Percentiles rank a stretch among this genome's conserved stretches.
These are phyloP conservation scores for Zaprionus africanus DNA, from an alignment of 1,140 invertebrate genomes.

Conservation along the genomic window DNA sequence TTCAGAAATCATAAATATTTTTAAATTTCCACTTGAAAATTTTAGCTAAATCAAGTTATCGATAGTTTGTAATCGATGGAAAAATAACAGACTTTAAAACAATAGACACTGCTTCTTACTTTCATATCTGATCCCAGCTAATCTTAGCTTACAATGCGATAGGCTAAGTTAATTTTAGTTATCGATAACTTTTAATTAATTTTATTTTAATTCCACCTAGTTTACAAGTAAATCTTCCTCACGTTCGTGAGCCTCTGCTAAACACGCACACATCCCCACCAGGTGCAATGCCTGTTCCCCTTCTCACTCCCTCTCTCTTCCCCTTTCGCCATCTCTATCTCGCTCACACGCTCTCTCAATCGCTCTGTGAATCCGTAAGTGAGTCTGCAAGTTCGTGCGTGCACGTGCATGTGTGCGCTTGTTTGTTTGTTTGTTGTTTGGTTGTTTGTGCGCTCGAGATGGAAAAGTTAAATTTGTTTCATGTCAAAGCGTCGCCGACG, in stretches of 20 bases:
- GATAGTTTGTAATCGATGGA: neutral
- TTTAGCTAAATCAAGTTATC: neutral
- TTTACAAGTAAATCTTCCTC: neutral
- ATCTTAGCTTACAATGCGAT: neutral
- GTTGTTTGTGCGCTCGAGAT: slow-evolving; percentile 65
- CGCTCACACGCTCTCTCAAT: neutral
- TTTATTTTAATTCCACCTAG: too few relatives aligned
- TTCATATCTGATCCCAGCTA: too few relatives aligned
- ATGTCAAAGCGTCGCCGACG: slow-evolving; percentile 75
- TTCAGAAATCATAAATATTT: too few relatives aligned
- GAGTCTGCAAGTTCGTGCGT: slow-evolving; percentile 24
- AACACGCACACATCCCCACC: neutral
- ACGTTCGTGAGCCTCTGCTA: neutral
- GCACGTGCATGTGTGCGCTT: slow-evolving; percentile 15
- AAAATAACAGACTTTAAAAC: neutral
- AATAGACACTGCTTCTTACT: neutral
- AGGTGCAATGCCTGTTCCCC: neutral
- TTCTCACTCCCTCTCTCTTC: neutral
- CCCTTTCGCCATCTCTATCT: slow-evolving; percentile 8
- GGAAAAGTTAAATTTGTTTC: slow-evolving; percentile 83
- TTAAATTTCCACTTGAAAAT: neutral
- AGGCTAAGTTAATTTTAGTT: neutral
- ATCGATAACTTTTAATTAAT: neutral
- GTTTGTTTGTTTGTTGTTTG: slow-evolving; percentile 29
- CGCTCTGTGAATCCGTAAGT: slow-evolving; percentile 17